Base-by-base conservation (phyloP, 1,140 invertebrate species). In the Musca vetustissima region DNA sequence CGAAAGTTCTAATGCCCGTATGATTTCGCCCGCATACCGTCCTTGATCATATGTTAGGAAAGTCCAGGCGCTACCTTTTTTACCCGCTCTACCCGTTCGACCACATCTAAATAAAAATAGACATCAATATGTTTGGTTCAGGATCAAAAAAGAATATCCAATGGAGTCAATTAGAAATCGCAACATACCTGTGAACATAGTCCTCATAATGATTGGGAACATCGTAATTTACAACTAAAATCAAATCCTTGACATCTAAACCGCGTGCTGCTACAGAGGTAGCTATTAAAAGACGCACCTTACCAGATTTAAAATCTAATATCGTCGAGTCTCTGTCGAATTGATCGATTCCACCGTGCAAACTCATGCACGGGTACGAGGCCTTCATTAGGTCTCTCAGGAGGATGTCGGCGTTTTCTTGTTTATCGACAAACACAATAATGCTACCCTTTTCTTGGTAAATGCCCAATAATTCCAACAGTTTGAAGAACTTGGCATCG, bases 161-260 rank as follows among this genome's bases (percentile, higher is more conserved):
- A 59, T 59, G 17, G 8, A 28, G 4, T 43, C 17, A 61, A 14
- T 19, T 43, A 1, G n/a, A n/a, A 13, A 9, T 61, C 6, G 7
- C 17, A 49, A 24, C 55, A 66, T 43, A 80, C 78, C 86, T 84
- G 83, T 99, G 98, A 11, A 99, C 98, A 84, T 99, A 99, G 85
- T 99, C 98, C 85, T 99, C 98, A 81, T 99, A 99, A 84, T 99
- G 98, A 86, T 99, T 99, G 0, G 98, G 98, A 81, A 97, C 98
- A 85, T 99, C 98, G 83, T 98, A 99, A 84, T 99, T 99, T 0
- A 99, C 91, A 1, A 99, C 98, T 1, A 99, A 84, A 73, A 98
- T 97, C 3, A 99, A 87, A 75, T 99, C 95, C 81, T 99, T 99
- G 0, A 99, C 98, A 85, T 99, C 98, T 8, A 99, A 85, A 0